Base-by-base conservation (phyloP, 2,888 invertebrate species). In the Watsonalla cultraria region DNA sequence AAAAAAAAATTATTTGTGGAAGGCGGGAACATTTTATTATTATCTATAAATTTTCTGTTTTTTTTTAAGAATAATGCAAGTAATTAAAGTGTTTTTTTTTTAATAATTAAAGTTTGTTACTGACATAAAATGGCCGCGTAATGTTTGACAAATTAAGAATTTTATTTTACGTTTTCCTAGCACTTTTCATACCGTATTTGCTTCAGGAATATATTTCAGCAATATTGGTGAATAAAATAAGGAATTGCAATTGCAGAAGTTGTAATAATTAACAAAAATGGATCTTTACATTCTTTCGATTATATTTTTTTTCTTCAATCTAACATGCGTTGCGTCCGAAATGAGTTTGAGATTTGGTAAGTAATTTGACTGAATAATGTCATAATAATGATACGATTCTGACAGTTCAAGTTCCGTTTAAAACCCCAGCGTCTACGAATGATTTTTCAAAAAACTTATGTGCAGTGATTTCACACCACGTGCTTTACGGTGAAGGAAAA, bases 131-230 rank as follows among this genome's bases (percentile, higher is more conserved):
- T 55, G 57, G 7, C 35, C 46, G 58, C 53, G 53, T 53, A 54
- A 69, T 81, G 90, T 81, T 85, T 45, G 88, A 89, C 51, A 90
- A 86, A 72, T 61, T 89, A 45, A 72, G 89, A 59, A 81, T 85
- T 7, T 53, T 90, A 55, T 90, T 90, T 72, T 90, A 90, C 54
- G 58, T 90, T 49, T 76, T 84, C 14, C 54, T 90, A 45, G 75
- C 86, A 4, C 52, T 90, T 11, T 71, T 90, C 6, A 85, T 90
- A 50, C 90, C 90, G 0, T 90, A 82, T 72, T 68, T 90, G 34
- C 59, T 90, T 2, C 90, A 90, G 62, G 90, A 90, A 66, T 90
- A 82, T 46, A 90, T 90, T 62, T 79, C 90, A 0, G 79, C 80
- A 0, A 89, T 90, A 57, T 64, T 90, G 5, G 66, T 88, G 2